Base-by-base conservation (phyloP, 1,140 invertebrate genomes). In the Daktulosphaira vitifoliae region DNA sequence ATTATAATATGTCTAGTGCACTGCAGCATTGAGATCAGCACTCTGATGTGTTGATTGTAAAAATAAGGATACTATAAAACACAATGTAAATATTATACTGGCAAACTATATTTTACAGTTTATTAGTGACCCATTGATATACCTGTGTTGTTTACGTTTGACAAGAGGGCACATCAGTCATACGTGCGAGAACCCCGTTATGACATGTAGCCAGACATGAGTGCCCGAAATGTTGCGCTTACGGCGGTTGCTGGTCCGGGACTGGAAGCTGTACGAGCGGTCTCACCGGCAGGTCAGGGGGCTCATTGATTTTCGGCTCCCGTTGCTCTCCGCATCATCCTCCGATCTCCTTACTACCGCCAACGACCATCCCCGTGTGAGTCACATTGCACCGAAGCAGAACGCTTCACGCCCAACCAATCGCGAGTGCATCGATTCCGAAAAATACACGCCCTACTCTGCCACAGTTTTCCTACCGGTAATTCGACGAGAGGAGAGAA, bases 321-420 rank as follows among this genome's bases (percentile, higher is more conserved):
- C 56, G 56, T 62, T 15, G 39, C 42, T n/a, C 37, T 62, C n/a
- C 6, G 11, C 16, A 9, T 4, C 38, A 15, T 8, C 7, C 23
- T 11, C 2, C 5, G 20, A 2, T 4, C 6, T 18, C 23, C 2
- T 23, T 13, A 2, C 3, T 5, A 3, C 3, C 11, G 2, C 49
- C 49, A 23, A 8, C 56, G 18, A 15, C 22, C 2, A 38, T 16
- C n/a, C 42, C 39, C 26, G n/a, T 39, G 56, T 16, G 42, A 25
- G 56, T 62, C 42, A 48, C 56, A 29, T 46, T 62, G 56, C 56
- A 62, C 56, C 56, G 56, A 62, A 62, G 56, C 56, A 62, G 56
- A 62, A 62, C 56, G 56, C 42, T 62, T 62, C 56, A 62, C 56
- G 56, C 56, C 56, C 56, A 62, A 62, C 56, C 56, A 62, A 62